phyloP scores from a whole-genome alignment of 2,888 invertebrate species.

The Andricus curvator region DNA sequence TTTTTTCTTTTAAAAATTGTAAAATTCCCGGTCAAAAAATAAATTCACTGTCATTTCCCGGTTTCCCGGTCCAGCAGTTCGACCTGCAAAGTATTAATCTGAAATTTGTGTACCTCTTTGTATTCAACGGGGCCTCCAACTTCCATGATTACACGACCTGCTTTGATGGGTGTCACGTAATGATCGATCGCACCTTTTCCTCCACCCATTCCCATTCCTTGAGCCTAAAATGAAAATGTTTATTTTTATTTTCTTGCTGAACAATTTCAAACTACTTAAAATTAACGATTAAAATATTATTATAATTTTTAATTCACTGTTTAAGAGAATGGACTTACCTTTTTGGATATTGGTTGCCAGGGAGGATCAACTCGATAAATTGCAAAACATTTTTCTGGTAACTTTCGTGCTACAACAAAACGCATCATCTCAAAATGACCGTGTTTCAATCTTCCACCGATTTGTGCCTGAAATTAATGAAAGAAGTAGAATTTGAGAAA shows the following conservation, averaged over 20 bases:
- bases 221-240: conserved; percentile 80
- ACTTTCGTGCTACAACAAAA: conserved; percentile 86
- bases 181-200: conserved; percentile 97
- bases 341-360: conserved; percentile 96
- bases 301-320: too few relatives aligned
- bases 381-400: conserved; percentile 93
- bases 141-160: conserved; percentile 95
- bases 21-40: too few relatives aligned
- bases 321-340: conserved; percentile 76
- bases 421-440: conserved; percentile 95
- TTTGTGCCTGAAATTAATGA: conserved; percentile 17
- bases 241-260: neutral
- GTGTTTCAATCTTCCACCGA: conserved; percentile 89
- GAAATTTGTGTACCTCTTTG: conserved; percentile 80
- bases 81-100: conserved; percentile 51
- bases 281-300: too few relatives aligned
- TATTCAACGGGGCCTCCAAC: conserved; percentile 94
- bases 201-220: conserved; percentile 96
- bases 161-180: conserved; percentile 95
- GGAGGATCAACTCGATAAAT: conserved; percentile 96
- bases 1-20: too few relatives aligned
- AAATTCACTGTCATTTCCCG: too few relatives aligned
- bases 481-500: neutral
- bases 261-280: neutral
- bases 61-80: too few relatives aligned